Evolutionary conservation across 2,797 vertebrate genomes (phyloP).

Genomic region (Sebastiscus albofasciatus): DNA sequence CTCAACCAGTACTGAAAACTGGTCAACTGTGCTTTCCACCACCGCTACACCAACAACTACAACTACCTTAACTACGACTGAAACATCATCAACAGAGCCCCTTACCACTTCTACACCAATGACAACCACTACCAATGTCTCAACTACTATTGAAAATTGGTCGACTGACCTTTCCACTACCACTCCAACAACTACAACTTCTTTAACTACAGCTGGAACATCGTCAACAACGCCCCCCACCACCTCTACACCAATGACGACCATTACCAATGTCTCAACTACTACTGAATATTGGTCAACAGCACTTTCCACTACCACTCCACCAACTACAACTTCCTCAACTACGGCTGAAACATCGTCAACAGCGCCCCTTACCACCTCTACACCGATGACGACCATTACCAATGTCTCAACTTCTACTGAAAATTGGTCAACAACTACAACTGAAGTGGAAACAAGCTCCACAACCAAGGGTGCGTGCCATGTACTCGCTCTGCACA

Average conservation of each 20-base stretch:
- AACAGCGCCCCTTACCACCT: fast-evolving
- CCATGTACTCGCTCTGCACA: no score
- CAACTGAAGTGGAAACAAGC: no score
- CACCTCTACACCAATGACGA: neutral
- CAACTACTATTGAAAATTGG: neutral
- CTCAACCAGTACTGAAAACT: no score
- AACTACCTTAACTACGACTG: neutral
- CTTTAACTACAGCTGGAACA: neutral
- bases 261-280: neutral
- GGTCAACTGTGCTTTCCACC: neutral
- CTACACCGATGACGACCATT: neutral
- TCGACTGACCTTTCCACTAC: neutral
- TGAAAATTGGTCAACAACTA: neutral
- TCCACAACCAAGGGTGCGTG: no score
- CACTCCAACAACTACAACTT: neutral
- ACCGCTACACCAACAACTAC: neutral
- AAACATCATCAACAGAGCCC: neutral
- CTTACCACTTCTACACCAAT: neutral
- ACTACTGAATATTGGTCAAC: neutral
- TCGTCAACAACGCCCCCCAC: fast-evolving
- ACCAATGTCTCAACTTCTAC: neutral
- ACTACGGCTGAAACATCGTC: neutral
- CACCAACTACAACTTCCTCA: neutral
- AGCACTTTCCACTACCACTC: neutral
- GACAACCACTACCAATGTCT: neutral